Evolutionary conservation across 2,888 invertebrate genomes (phyloP), one percentile per base, ranked within the genome.

Genomic region (Drosophila pseudotalamancana): DNA sequence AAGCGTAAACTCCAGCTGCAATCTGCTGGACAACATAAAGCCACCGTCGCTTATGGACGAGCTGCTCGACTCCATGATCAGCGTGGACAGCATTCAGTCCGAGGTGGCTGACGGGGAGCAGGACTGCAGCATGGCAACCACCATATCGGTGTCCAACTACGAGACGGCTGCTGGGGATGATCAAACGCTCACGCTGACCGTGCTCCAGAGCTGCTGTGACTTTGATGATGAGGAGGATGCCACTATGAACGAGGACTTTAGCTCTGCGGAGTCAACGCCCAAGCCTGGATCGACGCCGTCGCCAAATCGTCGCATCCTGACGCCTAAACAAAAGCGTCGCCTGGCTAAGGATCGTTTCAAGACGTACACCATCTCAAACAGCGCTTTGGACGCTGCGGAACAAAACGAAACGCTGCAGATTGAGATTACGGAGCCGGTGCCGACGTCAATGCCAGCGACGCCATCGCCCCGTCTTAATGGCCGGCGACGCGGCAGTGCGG

Each of bases 11-110:
- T 92, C 92, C 34, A 91, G 93, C 37, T 94, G 94, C 5, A 95
- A 96, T 87, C 91, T 97, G 25, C 91, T 97, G 53, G 97, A 97
- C 27, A 95, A 95, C 68, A 94, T 97, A 3, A 96, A 96, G 88
- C 97, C 97, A 3, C 97, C 97, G 0, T 96, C 96, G 0, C 93
- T 95, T 69, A 95, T 97, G 94, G 96, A 96, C 59, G 93, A 94
- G 77, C 90, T 95, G 4, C 82, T 93, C 1, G 97, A 97, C 78
- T 97, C 97, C 71, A 96, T 97, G 94, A 92, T 95, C 11, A 97
- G 97, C 54, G 95, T 97, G 0, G 95, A 95, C 0, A 97, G 97
- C 88, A 95, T 97, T 59, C 95, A 95, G 21, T 96, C 95, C 0
- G 97, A 97, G 91, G 93, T 95, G 3, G 95, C 94, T 0, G 96